Base-by-base conservation (phyloP, 2,888 invertebrate species). In the Cerceris rybyensis region DNA sequence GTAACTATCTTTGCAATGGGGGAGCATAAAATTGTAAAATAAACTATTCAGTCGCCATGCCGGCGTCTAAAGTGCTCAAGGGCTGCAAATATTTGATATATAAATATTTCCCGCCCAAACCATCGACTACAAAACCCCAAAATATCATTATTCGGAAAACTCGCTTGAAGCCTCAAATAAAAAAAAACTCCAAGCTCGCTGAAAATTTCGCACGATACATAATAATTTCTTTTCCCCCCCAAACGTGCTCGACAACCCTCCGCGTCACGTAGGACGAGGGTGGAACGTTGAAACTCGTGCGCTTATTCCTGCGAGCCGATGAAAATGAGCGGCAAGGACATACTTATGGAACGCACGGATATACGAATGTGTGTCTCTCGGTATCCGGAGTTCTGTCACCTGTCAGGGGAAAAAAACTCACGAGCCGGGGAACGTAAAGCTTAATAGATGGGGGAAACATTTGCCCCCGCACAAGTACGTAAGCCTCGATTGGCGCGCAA, bases 141-240 rank as follows among this genome's bases (percentile, higher is more conserved):
- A 28, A 28, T 28, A 28, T 28, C 28, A 28, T 28, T 28, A 28
- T 28, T 28, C 28, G 2, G 28, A 4, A 4, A 28, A 28, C 28
- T 4, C 28, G 28, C 4, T 28, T 28, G 28, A 28, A 28, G 28
- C 28, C 28, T 28, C 28, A 28, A 28, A 28, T 28, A 50, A 63
- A 13, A 17, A 39, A 59, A 72, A 65, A 76, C 75, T 50, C 55
- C 50, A 13, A 54, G 16, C 58, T 65, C 60, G 61, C 63, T n/a
- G 70, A 66, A 52, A 68, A 60, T 80, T 68, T 76, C 79, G 65
- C 71, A 57, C 54, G 74, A 77, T 78, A 82, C 82, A 67, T 75
- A 77, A 82, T 82, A 80, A 80, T 71, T 70, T 57, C 42, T 52
- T 59, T 70, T 52, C 72, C 77, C 58, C 54, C 54, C 42, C 57